Evolutionary conservation across 2,113 vertebrate genomes (phyloP).

Genomic region (Morone saxatilis): DNA sequence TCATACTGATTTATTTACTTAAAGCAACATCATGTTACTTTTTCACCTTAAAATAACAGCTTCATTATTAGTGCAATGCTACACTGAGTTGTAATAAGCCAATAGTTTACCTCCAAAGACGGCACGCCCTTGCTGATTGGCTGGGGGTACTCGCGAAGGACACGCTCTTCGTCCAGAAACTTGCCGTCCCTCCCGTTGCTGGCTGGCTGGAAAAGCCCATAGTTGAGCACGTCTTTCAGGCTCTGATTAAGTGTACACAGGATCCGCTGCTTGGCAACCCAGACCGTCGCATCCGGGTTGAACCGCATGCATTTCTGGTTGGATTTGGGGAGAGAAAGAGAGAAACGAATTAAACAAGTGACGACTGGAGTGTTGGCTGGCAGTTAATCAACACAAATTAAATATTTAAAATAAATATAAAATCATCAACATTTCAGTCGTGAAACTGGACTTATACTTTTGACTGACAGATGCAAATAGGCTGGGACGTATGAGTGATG

Average conservation of each 20-base stretch:
- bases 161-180: constrained; percentile 94
- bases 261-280: constrained; percentile 93
- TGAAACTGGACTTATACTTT: constrained; percentile 1
- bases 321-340: not conserved
- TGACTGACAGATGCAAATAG: constrained; percentile 36
- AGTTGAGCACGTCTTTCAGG: constrained; percentile 96
- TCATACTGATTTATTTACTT: too few relatives aligned
- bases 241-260: constrained; percentile 93
- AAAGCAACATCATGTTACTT: too few relatives aligned
- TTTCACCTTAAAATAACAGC: too few relatives aligned
- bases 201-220: constrained; percentile 94
- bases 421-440: not conserved
- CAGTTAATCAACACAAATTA: constrained; percentile 9
- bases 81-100: too few relatives aligned
- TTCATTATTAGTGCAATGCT: too few relatives aligned
- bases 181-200: constrained; percentile 90
- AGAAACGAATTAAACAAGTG: constrained; percentile 1
- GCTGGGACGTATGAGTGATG: not conserved
- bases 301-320: constrained; percentile 95
- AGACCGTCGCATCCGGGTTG: constrained; percentile 91
- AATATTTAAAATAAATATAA: not conserved
- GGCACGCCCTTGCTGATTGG: constrained; percentile 90
- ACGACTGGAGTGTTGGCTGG: not conserved
- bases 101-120: constrained; percentile 88
- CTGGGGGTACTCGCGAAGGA: constrained; percentile 93